Evolutionary conservation across 2,797 vertebrate species (phyloP), one percentile per base, ranked within the genome.

Genomic region (Gallirallus australis): DNA sequence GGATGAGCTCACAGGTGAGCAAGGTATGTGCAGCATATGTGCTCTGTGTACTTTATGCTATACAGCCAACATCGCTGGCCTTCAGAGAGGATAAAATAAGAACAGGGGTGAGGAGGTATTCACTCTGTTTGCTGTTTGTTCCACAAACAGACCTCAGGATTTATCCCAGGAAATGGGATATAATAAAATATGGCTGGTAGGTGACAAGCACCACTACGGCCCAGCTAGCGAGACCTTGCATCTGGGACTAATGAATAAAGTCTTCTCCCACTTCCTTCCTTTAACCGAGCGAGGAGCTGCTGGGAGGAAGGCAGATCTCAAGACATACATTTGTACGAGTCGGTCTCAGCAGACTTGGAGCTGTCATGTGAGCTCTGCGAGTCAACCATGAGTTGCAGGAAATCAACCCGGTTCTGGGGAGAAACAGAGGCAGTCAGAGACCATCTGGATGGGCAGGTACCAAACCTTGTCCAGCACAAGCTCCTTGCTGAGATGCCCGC

Each of bases 361-460:
- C 89, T 80, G 39, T 96, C 80, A 3, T 61, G 73, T 9, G 95
- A 84, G 18, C 23, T 98, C 93, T 99, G 98, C 0, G 98, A 98
- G 88, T 99, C 98, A 16, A 99, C 95, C 99, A 99, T 99, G 73
- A 99, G 96, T 66, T 99, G 98, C 66, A 99, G 97, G 87, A 99
- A 99, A 96, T 99, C 99, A 71, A 98, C 97, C 9, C 97, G 97
- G 70, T 77, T 52, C 98, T 98, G 90, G 31, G 28, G 78, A 80
- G 40, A 92, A 78, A 89, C 11, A 90, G 28, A 78, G 6, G 48
- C 37, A 31, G 21, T 33, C 21, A 83, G 40, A 63, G 37, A 33
- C 79, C 56, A 71, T 9, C 35, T 9, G 35, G 16, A 12, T 59
- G 21, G 16, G 76, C 16, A 76, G 35, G 15, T 73, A 16, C 15